These are phyloP conservation scores for Troides aeacus DNA, from an alignment of 2,888 invertebrate genomes.

Conservation along the genomic window DNA sequence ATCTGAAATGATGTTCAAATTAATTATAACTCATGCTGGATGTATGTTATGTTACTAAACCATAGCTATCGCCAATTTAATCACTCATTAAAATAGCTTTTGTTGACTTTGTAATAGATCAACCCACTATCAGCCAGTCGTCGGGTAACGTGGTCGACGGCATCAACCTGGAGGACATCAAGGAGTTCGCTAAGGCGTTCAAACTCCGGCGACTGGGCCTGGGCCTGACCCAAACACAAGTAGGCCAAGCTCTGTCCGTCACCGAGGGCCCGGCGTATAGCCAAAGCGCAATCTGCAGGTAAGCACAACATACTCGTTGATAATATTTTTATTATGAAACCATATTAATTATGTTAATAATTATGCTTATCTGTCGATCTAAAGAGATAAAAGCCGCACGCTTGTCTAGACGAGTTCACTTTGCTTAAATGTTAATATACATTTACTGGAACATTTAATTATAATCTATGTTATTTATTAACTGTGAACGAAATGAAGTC, in stretches of 20 bases:
- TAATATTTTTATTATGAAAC: not conserved
- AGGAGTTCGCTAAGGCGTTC: constrained; percentile 98
- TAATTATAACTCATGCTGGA: too few species aligned
- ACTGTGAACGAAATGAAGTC: constrained; percentile 24
- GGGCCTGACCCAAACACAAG: constrained; percentile 97
- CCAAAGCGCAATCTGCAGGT: constrained; percentile 99
- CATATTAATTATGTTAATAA: constrained; percentile 13
- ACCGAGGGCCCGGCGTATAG: constrained; percentile 99
- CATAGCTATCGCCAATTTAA: too few species aligned
- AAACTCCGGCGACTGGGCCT: constrained; percentile 95
- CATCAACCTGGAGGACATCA: constrained; percentile 97
- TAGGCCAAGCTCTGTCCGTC: constrained; percentile 96
- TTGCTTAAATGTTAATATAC: constrained; percentile 8
- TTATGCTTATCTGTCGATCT: constrained; percentile 30
- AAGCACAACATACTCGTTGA: constrained; percentile 43
- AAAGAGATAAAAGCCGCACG: constrained; percentile 67
- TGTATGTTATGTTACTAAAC: too few species aligned
- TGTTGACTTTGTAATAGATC: constrained; percentile 79
- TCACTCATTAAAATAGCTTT: too few species aligned
- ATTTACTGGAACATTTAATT: constrained; percentile 14
- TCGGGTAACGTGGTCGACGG: constrained; percentile 97
- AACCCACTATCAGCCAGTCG: constrained; percentile 95
- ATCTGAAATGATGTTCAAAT: too few species aligned
- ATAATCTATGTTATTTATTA: constrained; percentile 25
- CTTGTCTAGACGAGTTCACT: constrained; percentile 55